Base-by-base conservation (phyloP, 2,888 invertebrate genomes). In the Dione vanillae region DNA sequence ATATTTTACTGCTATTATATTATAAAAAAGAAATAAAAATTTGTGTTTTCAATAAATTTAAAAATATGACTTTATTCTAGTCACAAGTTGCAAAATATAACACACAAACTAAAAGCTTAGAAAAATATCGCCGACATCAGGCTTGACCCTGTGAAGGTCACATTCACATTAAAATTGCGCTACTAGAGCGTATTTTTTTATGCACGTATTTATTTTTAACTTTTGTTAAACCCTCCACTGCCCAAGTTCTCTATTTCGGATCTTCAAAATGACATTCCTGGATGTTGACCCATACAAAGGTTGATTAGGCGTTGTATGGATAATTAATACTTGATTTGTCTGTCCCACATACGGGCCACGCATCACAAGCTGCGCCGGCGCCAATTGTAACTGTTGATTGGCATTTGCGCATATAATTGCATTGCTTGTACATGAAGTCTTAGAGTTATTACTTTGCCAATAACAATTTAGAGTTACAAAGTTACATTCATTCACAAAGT, bases 291-390 rank as follows among this genome's bases (percentile, higher is more conserved):
- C 77, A 81, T 80, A 83, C 84, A 83, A 83, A 83, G 83, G 81
- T 83, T 85, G 84, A 89, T 88, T 87, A 89, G 81, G 80, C 80
- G 79, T 80, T 78, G 85, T 83, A 83, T 84, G 83, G 81, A 83
- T 90, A 90, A 92, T 92, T 91, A 92, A 89, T 88, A 87, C 86
- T 84, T 86, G 86, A 89, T 89, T 88, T 83, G 88, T 85, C 81
- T 86, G 92, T 91, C 87, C 91, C 85, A 89, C 86, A 85, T 91
- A 91, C 92, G 87, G 85, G 85, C 75, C 80, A 85, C 83, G 92
- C 92, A 91, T 92, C 84, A 82, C 87, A 91, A 92, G 83, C 84
- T 84, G 81, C 83, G 78, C 74, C 84, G 93, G 92, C 92, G 93
- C 93, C 93, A 81, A 73, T 76, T 78, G 85, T 92, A 92, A 93